Conservation (phyloP, 2,888 invertebrate species). For the Cephus nigrinus region DNA sequence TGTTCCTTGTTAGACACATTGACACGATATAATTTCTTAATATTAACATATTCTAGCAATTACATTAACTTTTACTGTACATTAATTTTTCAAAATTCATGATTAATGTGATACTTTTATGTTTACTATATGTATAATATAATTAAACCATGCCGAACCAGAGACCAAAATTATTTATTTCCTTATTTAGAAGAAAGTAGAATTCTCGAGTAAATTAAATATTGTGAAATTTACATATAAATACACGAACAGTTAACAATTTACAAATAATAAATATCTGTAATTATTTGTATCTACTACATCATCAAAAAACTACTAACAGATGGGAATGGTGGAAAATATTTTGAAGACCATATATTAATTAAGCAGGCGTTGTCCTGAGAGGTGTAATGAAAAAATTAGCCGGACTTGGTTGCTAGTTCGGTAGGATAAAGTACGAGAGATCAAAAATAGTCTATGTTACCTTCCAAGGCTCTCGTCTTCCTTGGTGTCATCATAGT, state of each 20-base stretch:
- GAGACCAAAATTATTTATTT: not conserved
- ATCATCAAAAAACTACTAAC: not conserved
- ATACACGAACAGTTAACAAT: not conserved
- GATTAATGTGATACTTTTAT: not conserved
- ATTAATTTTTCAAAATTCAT: not conserved
- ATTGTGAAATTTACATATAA: not conserved
- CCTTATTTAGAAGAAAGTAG: not conserved
- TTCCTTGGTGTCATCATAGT: conserved; percentile 86
- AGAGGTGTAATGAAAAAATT: not conserved
- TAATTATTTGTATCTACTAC: not conserved
- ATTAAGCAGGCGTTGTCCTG: not conserved
- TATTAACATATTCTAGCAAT: not conserved
- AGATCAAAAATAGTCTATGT: conserved; percentile 51
- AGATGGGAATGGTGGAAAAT: not conserved
- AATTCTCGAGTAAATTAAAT: no score
- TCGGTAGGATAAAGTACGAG: not conserved
- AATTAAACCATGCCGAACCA: not conserved
- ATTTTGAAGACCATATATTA: not conserved
- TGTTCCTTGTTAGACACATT: not conserved
- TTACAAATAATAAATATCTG: not conserved
- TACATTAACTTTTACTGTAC: not conserved
- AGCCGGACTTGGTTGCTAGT: not conserved
- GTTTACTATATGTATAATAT: not conserved
- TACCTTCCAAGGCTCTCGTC: conserved; percentile 93
- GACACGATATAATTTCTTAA: not conserved